These are phyloP conservation scores for Diorhabda elongata DNA, from an alignment of 1,140 invertebrate species.

Conservation along the genomic window DNA sequence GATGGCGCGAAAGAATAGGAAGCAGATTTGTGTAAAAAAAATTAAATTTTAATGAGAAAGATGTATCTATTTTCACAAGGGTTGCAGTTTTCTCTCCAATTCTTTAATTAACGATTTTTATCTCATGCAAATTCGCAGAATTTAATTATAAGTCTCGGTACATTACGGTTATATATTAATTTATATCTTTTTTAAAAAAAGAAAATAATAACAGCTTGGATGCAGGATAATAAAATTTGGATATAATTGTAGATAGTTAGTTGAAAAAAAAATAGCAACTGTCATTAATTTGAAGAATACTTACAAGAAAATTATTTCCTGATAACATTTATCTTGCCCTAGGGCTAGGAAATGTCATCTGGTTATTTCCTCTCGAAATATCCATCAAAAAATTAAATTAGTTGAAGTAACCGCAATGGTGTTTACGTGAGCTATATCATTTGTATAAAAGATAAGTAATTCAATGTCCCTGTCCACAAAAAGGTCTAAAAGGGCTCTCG, in stretches of 20 bases:
- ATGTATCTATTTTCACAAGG: not conserved
- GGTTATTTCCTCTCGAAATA: not conserved
- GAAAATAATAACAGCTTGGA: no score
- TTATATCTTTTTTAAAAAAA: no score
- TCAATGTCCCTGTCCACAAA: not conserved
- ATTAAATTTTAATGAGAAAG: slow-evolving; percentile 1
- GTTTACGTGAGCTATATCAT: slow-evolving; percentile 1
- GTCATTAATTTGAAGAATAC: no score
- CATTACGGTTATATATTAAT: no score
- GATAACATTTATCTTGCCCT: no score
- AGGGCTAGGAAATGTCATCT: not conserved
- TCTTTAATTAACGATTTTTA: no score
- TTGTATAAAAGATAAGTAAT: not conserved
- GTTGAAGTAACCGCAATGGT: not conserved
- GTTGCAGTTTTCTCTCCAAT: not conserved
- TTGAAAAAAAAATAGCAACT: no score
- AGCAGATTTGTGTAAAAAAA: not conserved
- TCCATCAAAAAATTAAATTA: not conserved
- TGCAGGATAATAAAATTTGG: no score
- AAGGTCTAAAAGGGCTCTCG: not conserved
- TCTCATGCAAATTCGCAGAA: no score
- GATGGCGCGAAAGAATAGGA: not conserved
- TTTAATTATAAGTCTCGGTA: no score
- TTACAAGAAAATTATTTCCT: no score
- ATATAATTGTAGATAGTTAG: no score